phyloP scores from a whole-genome alignment of 2,888 invertebrate genomes.

The Ornithoptera alexandrae region DNA sequence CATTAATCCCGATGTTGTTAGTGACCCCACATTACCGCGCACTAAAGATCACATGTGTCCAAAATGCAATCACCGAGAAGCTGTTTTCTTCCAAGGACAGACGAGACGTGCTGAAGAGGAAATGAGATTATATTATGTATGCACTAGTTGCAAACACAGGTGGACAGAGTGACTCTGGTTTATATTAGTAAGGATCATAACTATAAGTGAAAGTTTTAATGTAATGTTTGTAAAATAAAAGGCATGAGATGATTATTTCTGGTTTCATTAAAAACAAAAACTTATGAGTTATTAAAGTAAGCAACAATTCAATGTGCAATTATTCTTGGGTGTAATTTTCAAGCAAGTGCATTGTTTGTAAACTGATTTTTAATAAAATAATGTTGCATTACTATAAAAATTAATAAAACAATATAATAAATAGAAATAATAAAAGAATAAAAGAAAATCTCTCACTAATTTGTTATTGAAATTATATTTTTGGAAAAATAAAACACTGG shows the following conservation, averaged over 20 bases:
- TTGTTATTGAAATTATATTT: not conserved
- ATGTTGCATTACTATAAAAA: too few relatives aligned
- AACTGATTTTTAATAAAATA: too few relatives aligned
- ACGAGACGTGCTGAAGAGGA: constrained; percentile 98
- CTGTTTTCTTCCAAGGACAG: constrained; percentile 98
- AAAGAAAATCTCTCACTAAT: too few relatives aligned
- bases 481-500: not conserved
- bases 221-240: not conserved
- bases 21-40: constrained; percentile 98
- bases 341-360: too few relatives aligned
- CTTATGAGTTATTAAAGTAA: not conserved
- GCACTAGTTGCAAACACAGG: constrained; percentile 95
- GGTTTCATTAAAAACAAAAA: too few relatives aligned
- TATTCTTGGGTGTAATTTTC: too few relatives aligned
- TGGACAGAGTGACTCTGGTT: constrained; percentile 91
- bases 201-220: not conserved
- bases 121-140: constrained; percentile 98
- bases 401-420: too few relatives aligned
- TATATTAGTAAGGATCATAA: constrained; percentile 15
- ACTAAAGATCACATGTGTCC: constrained; percentile 99
- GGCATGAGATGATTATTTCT: too few relatives aligned
- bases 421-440: too few relatives aligned
- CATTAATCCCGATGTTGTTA: constrained; percentile 98
- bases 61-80: constrained; percentile 95
- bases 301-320: too few relatives aligned